Conservation (phyloP, 2,888 invertebrate species). For the Liopterus haemorrhoidalis region DNA sequence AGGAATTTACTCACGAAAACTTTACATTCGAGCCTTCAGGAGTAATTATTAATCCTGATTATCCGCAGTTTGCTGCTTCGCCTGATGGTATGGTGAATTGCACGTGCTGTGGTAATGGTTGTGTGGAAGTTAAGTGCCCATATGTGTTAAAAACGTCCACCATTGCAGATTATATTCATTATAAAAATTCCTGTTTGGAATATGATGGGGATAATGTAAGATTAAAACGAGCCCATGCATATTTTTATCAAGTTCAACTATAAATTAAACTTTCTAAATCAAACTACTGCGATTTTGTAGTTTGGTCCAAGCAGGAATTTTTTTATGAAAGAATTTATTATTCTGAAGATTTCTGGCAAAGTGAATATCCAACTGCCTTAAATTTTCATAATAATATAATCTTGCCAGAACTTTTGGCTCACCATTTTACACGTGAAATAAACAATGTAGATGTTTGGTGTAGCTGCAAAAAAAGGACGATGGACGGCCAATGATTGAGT, state of each 20-base stretch:
- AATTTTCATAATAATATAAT: too few relatives aligned
- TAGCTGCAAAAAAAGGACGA: too few relatives aligned
- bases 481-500: too few relatives aligned
- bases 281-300: conserved; percentile 4
- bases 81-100: conserved; percentile 6
- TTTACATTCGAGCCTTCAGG: too few relatives aligned
- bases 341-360: background rate
- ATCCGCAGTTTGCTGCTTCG: conserved; percentile 2
- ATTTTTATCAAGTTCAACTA: conserved; percentile 6
- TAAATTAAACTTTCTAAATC: background rate
- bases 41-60: too few relatives aligned
- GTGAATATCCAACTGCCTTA: too few relatives aligned
- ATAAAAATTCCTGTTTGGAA: background rate
- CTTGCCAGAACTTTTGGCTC: too few relatives aligned
- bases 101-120: conserved; percentile 2
- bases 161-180: background rate
- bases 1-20: too few relatives aligned
- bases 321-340: background rate
- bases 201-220: background rate
- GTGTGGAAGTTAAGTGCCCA: conserved; percentile 9
- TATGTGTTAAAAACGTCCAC: background rate
- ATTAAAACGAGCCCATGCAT: background rate
- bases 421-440: too few relatives aligned
- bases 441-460: too few relatives aligned
- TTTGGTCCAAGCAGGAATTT: conserved; percentile 1